Evolutionary conservation across 1,140 invertebrate species (phyloP).

Genomic region (Monomorium pharaonis): DNA sequence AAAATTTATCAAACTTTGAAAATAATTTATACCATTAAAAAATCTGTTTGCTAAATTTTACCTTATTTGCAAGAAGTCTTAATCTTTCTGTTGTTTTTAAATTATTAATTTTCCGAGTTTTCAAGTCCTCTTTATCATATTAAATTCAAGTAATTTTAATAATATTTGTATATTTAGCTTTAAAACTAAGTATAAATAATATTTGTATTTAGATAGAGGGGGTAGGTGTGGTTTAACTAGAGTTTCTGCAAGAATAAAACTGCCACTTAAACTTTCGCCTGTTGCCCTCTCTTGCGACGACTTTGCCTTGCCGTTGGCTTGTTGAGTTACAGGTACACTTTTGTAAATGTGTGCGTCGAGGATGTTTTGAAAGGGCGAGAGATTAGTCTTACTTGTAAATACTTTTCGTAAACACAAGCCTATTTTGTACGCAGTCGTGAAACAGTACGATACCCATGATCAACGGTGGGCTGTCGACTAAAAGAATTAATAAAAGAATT

Average conservation of each 20-base stretch:
- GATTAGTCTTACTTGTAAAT: slow-evolving; percentile 13
- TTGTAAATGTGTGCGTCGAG: slow-evolving; percentile 14
- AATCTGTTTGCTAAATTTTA: background rate
- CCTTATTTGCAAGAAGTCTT: background rate
- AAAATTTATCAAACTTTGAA: background rate
- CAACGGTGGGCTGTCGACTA: background rate
- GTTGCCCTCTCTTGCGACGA: background rate
- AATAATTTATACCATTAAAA: background rate
- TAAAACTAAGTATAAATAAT: background rate
- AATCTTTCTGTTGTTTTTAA: background rate
- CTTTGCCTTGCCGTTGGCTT: background rate
- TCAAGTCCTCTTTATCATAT: background rate
- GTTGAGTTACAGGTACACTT: background rate
- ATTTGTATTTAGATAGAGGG: too few species aligned
- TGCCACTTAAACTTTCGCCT: background rate
- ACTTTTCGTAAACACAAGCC: background rate
- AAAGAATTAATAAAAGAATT: background rate
- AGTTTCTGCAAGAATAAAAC: background rate
- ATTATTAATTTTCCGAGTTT: background rate
- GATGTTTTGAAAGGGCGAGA: background rate
- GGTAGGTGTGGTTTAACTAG: too few species aligned
- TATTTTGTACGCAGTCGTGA: background rate
- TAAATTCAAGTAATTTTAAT: background rate
- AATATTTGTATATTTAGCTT: background rate
- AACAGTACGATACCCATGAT: background rate